phyloP scores from a whole-genome alignment of 2,888 invertebrate genomes.

The Sphaerophoria taeniata region DNA sequence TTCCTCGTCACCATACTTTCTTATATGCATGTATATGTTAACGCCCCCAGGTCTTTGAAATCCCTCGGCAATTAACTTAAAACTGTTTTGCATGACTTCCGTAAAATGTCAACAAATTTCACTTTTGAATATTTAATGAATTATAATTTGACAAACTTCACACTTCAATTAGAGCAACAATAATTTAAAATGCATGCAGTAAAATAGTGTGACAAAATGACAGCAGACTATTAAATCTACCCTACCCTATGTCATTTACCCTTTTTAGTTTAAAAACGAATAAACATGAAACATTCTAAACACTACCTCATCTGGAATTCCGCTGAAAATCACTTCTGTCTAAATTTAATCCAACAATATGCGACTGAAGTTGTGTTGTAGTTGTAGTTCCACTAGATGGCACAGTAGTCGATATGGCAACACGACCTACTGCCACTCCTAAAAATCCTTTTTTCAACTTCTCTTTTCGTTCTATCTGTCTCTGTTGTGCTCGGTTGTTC shows the following conservation, averaged over 20 bases:
- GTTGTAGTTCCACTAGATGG: conserved; percentile 7
- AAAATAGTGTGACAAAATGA: not conserved
- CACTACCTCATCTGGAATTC: conserved; percentile 46
- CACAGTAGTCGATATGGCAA: conserved; percentile 9
- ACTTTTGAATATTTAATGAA: conserved; percentile 67
- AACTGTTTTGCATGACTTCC: conserved; percentile 10
- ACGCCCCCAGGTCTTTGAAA: conserved; percentile 25
- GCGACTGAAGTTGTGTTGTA: not conserved
- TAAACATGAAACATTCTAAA: no score
- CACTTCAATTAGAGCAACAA: conserved; percentile 68
- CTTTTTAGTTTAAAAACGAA: not conserved
- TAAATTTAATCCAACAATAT: conserved; percentile 50
- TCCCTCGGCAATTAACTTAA: conserved; percentile 6
- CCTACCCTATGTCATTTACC: not conserved
- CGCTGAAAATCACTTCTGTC: conserved; percentile 55
- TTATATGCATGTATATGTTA: not conserved
- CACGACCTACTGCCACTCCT: conserved; percentile 71
- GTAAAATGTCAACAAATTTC: conserved; percentile 55
- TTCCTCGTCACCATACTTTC: no score
- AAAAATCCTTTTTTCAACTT: conserved; percentile 26
- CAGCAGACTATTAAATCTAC: not conserved
- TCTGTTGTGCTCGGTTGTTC: not conserved
- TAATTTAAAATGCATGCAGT: conserved; percentile 58
- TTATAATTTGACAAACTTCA: conserved; percentile 72
- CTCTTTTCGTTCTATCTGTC: not conserved